phyloP scores from a whole-genome alignment of 2,888 invertebrate species.

The Andrena haemorrhoa region DNA sequence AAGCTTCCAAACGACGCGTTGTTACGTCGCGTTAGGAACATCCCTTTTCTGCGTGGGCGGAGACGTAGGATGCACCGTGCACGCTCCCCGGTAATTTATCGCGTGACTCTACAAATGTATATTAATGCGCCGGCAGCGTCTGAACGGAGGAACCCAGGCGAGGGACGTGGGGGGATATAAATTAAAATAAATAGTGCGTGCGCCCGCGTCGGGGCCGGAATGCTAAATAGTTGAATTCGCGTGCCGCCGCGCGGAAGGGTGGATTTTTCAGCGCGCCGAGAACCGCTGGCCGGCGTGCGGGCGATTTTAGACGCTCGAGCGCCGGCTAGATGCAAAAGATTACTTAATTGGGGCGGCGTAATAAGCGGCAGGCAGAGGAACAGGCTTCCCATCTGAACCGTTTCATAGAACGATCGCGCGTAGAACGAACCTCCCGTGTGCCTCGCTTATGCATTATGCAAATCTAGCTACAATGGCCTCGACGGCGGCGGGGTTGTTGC shows the following conservation, averaged over 20 bases:
- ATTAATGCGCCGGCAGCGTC: conserved; percentile 46
- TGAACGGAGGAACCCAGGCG: conserved; percentile 12
- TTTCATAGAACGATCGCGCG: conserved; percentile 35
- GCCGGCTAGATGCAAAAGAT: background rate
- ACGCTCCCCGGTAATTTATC: conserved; percentile 32
- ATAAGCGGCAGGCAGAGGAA: conserved; percentile 24
- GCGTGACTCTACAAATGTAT: conserved; percentile 43
- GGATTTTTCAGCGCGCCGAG: conserved; percentile 9
- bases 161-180: conserved; percentile 31
- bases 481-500: conserved; percentile 53
- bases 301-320: background rate
- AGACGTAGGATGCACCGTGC: conserved; percentile 24
- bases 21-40: conserved; percentile 11
- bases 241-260: background rate
- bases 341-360: conserved; percentile 25
- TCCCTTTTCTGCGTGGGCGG: background rate
- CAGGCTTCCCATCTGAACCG: conserved; percentile 30
- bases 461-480: conserved; percentile 55
- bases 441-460: conserved; percentile 61
- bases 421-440: conserved; percentile 29
- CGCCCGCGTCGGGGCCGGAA: background rate
- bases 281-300: background rate
- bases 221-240: conserved; percentile 15
- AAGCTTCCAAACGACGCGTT: background rate
- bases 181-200: conserved; percentile 56